Conservation (phyloP, 2,113 vertebrate species). For the Symphodus melops region DNA sequence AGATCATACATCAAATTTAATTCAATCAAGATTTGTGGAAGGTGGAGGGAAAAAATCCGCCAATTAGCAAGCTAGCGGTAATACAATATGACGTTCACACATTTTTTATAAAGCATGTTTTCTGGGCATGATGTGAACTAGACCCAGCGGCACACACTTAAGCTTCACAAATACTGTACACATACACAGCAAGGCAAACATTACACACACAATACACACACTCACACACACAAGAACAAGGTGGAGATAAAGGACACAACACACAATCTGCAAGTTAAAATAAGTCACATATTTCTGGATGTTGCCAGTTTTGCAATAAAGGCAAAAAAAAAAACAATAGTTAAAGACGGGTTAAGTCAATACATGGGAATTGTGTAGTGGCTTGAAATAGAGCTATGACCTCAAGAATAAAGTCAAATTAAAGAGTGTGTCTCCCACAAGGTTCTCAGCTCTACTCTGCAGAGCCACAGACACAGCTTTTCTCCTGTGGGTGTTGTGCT, state of each 20-base stretch:
- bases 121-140: background rate
- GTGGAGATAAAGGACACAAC: no score
- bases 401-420: constrained; percentile 54
- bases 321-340: no score
- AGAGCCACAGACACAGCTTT: constrained; percentile 60
- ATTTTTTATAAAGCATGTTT: background rate
- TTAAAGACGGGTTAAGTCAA: no score
- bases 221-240: no score
- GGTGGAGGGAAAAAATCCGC: background rate
- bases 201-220: constrained; percentile 9
- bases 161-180: background rate
- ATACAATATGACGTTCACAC: background rate
- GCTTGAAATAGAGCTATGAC: constrained; percentile 36
- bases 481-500: constrained; percentile 46
- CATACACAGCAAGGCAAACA: constrained; percentile 13
- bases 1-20: background rate
- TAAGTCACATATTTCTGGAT: no score
- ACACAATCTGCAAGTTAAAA: no score
- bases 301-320: no score
- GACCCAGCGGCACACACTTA: constrained; percentile 3
- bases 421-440: constrained; percentile 35
- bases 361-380: constrained; percentile 1
- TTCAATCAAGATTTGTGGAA: background rate
- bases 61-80: background rate
- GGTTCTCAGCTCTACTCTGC: constrained; percentile 38